These are phyloP conservation scores for Nyctalus aviator DNA, from an alignment of 2,797 vertebrate genomes.

Conservation along the genomic window DNA sequence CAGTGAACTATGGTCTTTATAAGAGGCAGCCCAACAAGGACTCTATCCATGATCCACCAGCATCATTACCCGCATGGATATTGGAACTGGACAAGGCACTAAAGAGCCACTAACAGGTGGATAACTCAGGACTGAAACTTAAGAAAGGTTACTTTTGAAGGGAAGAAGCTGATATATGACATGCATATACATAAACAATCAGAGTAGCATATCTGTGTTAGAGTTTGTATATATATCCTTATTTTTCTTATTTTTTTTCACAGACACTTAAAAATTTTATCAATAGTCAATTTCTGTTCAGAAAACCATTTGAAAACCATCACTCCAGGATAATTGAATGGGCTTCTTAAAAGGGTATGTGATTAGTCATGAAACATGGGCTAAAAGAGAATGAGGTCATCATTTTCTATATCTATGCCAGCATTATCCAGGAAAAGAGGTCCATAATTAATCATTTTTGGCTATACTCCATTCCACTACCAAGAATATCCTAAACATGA, in stretches of 20 bases:
- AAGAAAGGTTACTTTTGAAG: not conserved
- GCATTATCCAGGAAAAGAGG: not conserved
- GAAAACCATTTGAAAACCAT: slow-evolving; percentile 27
- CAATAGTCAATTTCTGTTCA: slow-evolving; percentile 23
- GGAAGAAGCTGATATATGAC: not conserved
- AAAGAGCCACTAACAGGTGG: not conserved
- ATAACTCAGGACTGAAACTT: not conserved
- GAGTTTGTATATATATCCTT: not conserved
- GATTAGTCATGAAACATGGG: not conserved
- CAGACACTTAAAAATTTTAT: not conserved
- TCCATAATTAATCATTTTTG: not conserved
- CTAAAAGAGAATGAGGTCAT: not conserved
- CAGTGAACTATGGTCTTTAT: not conserved
- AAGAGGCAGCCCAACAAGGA: not conserved
- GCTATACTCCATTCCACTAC: not conserved
- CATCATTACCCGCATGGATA: not conserved
- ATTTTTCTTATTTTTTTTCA: slow-evolving; percentile 14
- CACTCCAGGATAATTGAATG: not conserved
- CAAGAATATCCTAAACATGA: not conserved
- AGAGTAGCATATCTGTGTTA: not conserved
- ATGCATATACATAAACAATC: not conserved
- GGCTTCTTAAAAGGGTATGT: not conserved
- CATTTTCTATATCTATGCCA: not conserved
- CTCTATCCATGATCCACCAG: not conserved
- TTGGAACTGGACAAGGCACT: not conserved